Percentiles rank a stretch among this genome's conserved stretches.
Conservation (phyloP, 2,113 vertebrate genomes). For the Coracopsis vasa region DNA sequence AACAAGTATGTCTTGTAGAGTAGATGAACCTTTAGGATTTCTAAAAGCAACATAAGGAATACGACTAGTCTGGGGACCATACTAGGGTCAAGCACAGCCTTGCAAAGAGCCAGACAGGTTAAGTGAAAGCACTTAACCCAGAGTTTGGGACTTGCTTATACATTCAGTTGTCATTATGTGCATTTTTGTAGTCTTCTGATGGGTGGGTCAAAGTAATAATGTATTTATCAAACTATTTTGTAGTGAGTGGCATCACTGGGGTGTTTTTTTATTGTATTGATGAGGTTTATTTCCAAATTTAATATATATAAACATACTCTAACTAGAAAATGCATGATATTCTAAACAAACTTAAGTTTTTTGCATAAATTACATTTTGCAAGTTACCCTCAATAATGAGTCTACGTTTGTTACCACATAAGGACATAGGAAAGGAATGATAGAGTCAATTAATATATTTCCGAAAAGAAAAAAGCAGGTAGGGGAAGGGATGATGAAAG, state of each 20-base stretch:
- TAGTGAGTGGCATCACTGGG: not conserved
- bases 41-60: not conserved
- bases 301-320: not conserved
- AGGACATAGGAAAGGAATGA: not conserved
- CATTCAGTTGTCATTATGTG: not conserved
- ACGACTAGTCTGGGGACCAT: not conserved
- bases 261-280: not conserved
- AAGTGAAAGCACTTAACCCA: not conserved
- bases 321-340: not conserved
- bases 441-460: not conserved
- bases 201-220: not conserved
- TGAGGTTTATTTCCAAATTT: slow-evolving; percentile 1
- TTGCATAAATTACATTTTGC: slow-evolving; percentile 11
- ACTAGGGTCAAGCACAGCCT: not conserved
- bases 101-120: not conserved
- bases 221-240: not conserved
- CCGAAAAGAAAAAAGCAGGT: not conserved
- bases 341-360: not conserved
- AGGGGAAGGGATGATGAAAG: not conserved
- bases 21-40: not conserved
- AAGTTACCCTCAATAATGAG: not conserved
- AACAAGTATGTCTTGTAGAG: not conserved
- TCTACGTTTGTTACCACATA: not conserved
- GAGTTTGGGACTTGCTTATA: not conserved
- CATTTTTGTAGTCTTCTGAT: not conserved